A percentile compares a stretch with the other conserved stretches of the same genome.
These are phyloP conservation scores for Harmothoe impar DNA, from an alignment of 2,888 invertebrate species.

Conservation along the genomic window DNA sequence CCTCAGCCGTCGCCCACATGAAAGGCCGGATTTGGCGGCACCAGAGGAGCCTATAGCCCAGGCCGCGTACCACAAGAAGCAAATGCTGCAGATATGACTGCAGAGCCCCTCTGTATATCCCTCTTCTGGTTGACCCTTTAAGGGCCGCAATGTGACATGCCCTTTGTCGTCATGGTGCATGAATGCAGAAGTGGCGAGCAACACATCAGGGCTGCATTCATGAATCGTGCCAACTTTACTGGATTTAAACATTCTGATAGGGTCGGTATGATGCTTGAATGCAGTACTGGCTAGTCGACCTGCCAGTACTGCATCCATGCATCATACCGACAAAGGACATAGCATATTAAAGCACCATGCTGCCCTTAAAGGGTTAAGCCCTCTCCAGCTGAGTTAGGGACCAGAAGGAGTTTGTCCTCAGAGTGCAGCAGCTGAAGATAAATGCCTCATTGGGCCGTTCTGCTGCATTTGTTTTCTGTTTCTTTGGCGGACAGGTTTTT, in stretches of 20 bases:
- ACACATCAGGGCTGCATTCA: no score
- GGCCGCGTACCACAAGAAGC: background rate
- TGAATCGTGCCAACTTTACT: no score
- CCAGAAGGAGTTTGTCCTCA: constrained; percentile 39
- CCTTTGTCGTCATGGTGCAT: no score
- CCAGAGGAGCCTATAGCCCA: background rate
- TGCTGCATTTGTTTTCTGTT: background rate
- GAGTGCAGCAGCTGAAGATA: constrained; percentile 28
- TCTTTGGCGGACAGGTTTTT: background rate
- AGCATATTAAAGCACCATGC: no score
- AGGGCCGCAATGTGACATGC: no score
- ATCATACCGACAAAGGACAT: no score
- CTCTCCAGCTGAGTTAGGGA: background rate
- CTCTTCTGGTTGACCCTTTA: background rate
- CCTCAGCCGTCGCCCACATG: background rate
- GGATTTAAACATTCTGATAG: no score
- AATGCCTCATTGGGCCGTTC: constrained; percentile 40
- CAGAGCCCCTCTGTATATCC: background rate
- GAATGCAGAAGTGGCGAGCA: no score
- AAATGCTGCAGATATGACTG: background rate
- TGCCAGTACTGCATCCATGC: no score
- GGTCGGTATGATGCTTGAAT: no score
- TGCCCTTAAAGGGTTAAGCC: no score
- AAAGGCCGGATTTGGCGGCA: background rate
- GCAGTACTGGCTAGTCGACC: no score